These are phyloP conservation scores for Danionella cerebrum DNA, from an alignment of 2,113 vertebrate genomes.

Conservation along the genomic window DNA sequence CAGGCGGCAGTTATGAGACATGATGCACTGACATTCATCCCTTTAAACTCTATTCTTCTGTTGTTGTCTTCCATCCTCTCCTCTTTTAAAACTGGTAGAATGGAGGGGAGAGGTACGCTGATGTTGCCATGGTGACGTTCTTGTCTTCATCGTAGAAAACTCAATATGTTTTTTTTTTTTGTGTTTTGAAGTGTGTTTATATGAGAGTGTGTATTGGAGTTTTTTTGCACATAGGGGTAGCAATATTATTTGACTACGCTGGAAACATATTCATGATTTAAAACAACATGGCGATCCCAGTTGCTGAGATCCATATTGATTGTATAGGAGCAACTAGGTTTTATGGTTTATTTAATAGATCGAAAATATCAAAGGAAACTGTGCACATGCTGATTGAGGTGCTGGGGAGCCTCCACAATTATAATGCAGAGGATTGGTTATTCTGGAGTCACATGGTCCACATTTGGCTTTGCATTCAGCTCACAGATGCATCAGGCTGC, in stretches of 20 bases:
- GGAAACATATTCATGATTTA: too few relatives aligned
- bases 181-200: constrained; percentile 18
- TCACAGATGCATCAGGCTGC: background rate
- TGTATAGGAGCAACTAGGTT: background rate
- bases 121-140: constrained; percentile 16
- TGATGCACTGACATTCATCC: background rate
- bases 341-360: background rate
- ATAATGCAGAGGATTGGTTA: background rate
- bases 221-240: too few relatives aligned
- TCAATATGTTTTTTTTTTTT: constrained; percentile 24
- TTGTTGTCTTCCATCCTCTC: constrained; percentile 1
- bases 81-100: constrained; percentile 2
- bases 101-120: constrained; percentile 17
- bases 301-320: background rate
- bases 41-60: constrained; percentile 10
- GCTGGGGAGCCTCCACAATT: background rate
- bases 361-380: background rate
- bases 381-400: background rate
- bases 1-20: background rate
- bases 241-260: too few relatives aligned
- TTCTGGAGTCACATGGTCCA: background rate
- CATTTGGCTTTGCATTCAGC: background rate
- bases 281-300: background rate
- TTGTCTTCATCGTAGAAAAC: constrained; percentile 27
- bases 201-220: background rate